Conservation (phyloP, 2,888 invertebrate species). For the Periphyllus acericola region DNA sequence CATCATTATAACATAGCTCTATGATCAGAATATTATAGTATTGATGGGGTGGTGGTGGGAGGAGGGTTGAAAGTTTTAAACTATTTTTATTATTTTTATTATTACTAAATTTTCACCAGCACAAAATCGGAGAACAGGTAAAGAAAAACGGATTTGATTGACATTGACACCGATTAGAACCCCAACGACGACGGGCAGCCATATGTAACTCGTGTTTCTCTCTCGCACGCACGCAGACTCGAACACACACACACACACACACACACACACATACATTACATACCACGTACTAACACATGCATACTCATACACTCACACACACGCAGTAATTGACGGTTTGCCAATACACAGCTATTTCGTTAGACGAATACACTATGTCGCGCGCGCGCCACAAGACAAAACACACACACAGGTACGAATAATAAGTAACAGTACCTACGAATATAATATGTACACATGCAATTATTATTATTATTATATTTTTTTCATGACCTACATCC, state of each 20-base stretch:
- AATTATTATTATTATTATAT: conserved; percentile 28
- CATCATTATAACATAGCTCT: too few species aligned
- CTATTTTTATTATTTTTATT: too few species aligned
- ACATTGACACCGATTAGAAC: conserved; percentile 56
- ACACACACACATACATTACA: too few species aligned
- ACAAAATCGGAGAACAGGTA: not conserved
- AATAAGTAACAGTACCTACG: conserved; percentile 32
- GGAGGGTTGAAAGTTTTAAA: too few species aligned
- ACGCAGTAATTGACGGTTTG: conserved; percentile 44
- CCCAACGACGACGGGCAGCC: conserved; percentile 1
- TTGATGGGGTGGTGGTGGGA: too few species aligned
- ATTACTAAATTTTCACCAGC: not conserved
- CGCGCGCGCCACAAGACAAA: conserved; percentile 37
- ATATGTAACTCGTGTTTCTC: conserved; percentile 13
- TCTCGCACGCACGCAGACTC: not conserved
- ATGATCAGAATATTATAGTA: too few species aligned
- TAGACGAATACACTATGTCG: conserved; percentile 24
- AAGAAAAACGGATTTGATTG: conserved; percentile 48
- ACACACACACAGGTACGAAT: conserved; percentile 11
- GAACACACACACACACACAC: not conserved
- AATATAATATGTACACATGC: conserved; percentile 21
- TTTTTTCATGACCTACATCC: conserved; percentile 39
- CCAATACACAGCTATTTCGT: conserved; percentile 52
- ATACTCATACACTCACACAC: not conserved
- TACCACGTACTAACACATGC: not conserved